Evolutionary conservation across 2,113 vertebrate species (phyloP), one percentile per base, ranked within the genome.

Genomic region (Prionailurus viverrinus): DNA sequence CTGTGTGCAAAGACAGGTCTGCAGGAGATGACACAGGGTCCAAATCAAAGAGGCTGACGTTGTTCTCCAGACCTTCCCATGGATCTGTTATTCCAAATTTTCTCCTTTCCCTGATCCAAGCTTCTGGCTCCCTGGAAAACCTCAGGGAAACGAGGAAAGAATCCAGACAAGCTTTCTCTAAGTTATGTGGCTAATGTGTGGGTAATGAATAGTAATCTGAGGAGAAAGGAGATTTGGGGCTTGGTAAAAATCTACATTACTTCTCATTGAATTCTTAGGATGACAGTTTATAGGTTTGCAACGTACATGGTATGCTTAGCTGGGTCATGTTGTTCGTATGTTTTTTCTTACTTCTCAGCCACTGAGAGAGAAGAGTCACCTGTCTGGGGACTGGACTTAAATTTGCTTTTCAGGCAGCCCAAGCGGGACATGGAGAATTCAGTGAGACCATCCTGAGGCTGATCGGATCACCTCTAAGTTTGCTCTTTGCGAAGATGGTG

Each of bases 61-160:
- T 99, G 61, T 98, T 98, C 0, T 99, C 98, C 95, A 99, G 97
- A 31, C 98, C 99, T 92, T 98, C 98, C n/a, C 36, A 3, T 53
- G 99, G 98, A 88, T 99, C 99, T 58, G 95, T 33, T 31, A 48
- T 21, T 13, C 12, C 18, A 23, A 0, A 97, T 4, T 2, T 23
- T 99, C 98, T 19, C n/a, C 16, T 36, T 31, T 51, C 41, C 10
- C 41, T n/a, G 66, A 81, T 5, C 41, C 53, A 66, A 41, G 33
- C 13, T 48, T 78, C 89, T 82, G 4, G 11, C 23, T 91, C 74
- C 80, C 41, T 33, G 29, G 18, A 39, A 66, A 41, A 51, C 65
- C 65, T 95, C 39, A 45, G 66, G 76, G 74, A 53, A 53, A 29
- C 0, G 41, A 89, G 33, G 29, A 63, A 61, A 91, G 68, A 55